A percentile compares a stretch with the other conserved stretches of the same genome.
Evolutionary conservation across 2,113 vertebrate genomes (phyloP).

Genomic region (Amphiprion ocellaris): DNA sequence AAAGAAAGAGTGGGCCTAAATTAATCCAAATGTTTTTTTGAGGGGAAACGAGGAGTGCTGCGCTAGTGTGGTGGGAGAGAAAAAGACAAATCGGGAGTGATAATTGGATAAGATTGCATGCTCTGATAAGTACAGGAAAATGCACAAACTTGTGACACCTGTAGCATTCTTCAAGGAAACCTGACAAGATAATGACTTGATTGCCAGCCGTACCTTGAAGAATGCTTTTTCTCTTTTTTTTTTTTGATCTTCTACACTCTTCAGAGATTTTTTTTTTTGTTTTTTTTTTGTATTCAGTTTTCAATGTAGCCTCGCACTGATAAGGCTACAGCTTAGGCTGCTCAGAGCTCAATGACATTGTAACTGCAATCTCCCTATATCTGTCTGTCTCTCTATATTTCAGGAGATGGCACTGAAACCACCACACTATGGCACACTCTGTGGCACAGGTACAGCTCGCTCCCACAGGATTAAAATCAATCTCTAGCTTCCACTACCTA

Average conservation of each 20-base stretch:
- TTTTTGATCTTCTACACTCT: slow-evolving; percentile 54
- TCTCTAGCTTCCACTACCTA: slow-evolving; percentile 88
- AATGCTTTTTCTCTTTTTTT: slow-evolving; percentile 73
- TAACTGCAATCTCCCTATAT: slow-evolving; percentile 90
- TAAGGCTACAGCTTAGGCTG: slow-evolving; percentile 83
- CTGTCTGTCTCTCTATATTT: slow-evolving; percentile 92
- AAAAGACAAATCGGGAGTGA: slow-evolving; percentile 78
- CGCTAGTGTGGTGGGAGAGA: slow-evolving; percentile 85
- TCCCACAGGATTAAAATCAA: slow-evolving; percentile 92
- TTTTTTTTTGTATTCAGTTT: slow-evolving; percentile 72
- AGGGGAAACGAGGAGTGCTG: slow-evolving; percentile 79
- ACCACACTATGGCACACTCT: slow-evolving; percentile 91
- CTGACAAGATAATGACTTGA: slow-evolving; percentile 74
- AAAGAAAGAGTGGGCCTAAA: slow-evolving; percentile 77
- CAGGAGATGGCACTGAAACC: slow-evolving; percentile 91
- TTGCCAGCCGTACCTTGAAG: slow-evolving; percentile 85
- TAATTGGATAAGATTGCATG: slow-evolving; percentile 83
- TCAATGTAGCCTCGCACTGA: slow-evolving; percentile 78
- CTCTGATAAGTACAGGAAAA: slow-evolving; percentile 85
- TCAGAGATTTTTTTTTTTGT: slow-evolving; percentile 67
- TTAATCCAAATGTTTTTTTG: slow-evolving; percentile 74
- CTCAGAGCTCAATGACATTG: slow-evolving; percentile 85
- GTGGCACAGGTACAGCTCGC: slow-evolving; percentile 89
- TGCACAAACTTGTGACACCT: slow-evolving; percentile 76
- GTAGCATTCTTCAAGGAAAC: slow-evolving; percentile 88